Evolutionary conservation across 2,113 vertebrate species (phyloP), one percentile per base, ranked within the genome.

Genomic region (Cyprinodon brontotheroides): DNA sequence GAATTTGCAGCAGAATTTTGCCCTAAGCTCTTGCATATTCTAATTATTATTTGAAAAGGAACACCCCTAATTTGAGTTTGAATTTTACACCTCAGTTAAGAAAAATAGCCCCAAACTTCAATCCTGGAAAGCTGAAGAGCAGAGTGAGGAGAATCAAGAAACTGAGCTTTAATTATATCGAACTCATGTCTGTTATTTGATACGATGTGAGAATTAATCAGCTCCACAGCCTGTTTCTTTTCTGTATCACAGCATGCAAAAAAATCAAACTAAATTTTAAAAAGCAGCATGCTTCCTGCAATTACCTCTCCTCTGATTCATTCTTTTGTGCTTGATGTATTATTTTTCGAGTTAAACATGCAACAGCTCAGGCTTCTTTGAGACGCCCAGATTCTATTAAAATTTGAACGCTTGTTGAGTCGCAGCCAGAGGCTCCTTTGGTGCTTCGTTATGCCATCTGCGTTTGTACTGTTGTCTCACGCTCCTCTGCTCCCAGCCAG

Each of bases 21-120:
- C 75, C 69, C 65, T n/a, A 22, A 82, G 85, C 83, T 78, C 65
- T 78, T 84, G 77, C 65, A 78, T 45, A 65, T 57, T 43, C 70
- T 71, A 50, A 77, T 87, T 84, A 90, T 74, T 88, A 81, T 84
- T 68, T 47, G 22, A 64, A 87, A 68, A 64, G 72, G 72, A 64
- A 68, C 60, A 20, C 61, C 14, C 62, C 74, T 85, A 75, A 89
- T 90, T 80, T 75, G 48, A 70, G 68, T 72, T 85, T 72, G 88
- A 87, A 91, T 92, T 88, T 82, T 61, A 81, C 67, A 73, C 60
- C 73, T 79, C 86, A 47, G 81, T 83, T 80, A 76, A 85, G 41
- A 36, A 69, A 79, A 86, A 84, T 70, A n/a, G 61, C 84, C 77
- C 37, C 66, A 64, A 84, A 71, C 78, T 8, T 11, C 11, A 78